phyloP scores from a whole-genome alignment of 1,140 invertebrate species.

The Hermetia illucens region DNA sequence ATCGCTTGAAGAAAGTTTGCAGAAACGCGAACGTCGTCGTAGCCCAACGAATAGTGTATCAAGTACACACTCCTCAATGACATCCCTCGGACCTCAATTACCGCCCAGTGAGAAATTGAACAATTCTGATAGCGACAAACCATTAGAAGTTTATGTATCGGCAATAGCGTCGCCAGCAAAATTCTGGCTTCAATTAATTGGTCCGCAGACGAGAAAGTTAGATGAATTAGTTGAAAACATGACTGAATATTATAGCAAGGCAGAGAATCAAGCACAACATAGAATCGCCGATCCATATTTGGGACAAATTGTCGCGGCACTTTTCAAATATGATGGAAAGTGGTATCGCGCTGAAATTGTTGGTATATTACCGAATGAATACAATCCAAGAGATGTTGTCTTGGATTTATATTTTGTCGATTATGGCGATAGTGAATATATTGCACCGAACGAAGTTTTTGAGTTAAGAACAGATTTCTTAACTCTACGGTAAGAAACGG shows the following conservation, averaged over 20 bases:
- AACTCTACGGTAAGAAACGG: slow-evolving; percentile 39
- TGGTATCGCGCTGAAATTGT: slow-evolving; percentile 49
- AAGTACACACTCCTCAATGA: slow-evolving; percentile 24
- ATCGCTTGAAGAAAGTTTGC: slow-evolving; percentile 33
- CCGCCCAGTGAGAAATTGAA: slow-evolving; percentile 22
- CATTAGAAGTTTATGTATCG: slow-evolving; percentile 67
- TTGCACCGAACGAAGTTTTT: slow-evolving; percentile 43
- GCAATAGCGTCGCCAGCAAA: slow-evolving; percentile 59
- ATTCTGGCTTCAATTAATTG: slow-evolving; percentile 74
- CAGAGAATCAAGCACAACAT: slow-evolving; percentile 45
- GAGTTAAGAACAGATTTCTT: slow-evolving; percentile 60
- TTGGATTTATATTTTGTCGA: slow-evolving; percentile 64
- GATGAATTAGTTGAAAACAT: slow-evolving; percentile 61
- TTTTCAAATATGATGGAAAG: slow-evolving; percentile 55
- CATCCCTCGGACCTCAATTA: slow-evolving; percentile 15
- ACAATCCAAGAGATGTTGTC: slow-evolving; percentile 35
- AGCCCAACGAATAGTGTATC: slow-evolving; percentile 24
- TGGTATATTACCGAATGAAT: slow-evolving; percentile 40
- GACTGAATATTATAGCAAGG: slow-evolving; percentile 57
- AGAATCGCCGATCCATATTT: slow-evolving; percentile 38
- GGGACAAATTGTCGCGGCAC: slow-evolving; percentile 65
- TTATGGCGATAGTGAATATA: slow-evolving; percentile 59
- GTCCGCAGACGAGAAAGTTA: slow-evolving; percentile 48
- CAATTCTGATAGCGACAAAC: slow-evolving; percentile 29
- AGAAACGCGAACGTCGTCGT: slow-evolving; percentile 34